Percentiles rank a stretch among this genome's conserved stretches.
Conservation (phyloP, 2,888 invertebrate genomes). For the Xylota sylvarum region DNA sequence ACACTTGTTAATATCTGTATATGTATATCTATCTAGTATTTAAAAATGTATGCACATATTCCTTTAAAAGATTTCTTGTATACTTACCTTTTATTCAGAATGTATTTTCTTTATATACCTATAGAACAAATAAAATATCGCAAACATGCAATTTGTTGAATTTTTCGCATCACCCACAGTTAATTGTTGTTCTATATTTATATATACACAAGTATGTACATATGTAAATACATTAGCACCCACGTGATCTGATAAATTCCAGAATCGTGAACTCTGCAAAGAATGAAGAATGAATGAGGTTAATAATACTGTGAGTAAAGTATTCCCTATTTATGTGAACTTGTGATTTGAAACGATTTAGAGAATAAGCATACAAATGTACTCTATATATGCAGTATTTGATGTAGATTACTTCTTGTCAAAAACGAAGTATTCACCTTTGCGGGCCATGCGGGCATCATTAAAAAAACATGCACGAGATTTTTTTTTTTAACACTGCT, state of each 20-base stretch:
- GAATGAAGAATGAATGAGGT: neutral
- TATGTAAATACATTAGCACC: neutral
- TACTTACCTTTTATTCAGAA: neutral
- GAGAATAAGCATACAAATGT: neutral
- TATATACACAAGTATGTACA: neutral
- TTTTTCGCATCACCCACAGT: neutral
- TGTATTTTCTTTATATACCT: neutral
- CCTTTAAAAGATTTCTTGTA: neutral
- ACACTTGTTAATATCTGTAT: too few relatives aligned
- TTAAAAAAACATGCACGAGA: neutral
- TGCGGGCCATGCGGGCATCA: slow-evolving; percentile 15
- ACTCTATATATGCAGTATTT: neutral
- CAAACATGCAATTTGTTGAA: neutral
- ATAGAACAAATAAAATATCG: neutral
- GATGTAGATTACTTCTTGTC: neutral
- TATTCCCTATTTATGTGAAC: too few relatives aligned
- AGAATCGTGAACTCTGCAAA: neutral
- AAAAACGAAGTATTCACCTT: neutral
- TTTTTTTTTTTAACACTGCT: neutral
- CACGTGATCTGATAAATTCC: slow-evolving; percentile 7
- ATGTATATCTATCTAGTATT: too few relatives aligned
- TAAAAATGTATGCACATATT: neutral
- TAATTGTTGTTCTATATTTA: neutral
- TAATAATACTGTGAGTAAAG: neutral
- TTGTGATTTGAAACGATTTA: neutral